A percentile compares a stretch with the other conserved stretches of the same genome.
These are phyloP conservation scores for Acheta domesticus DNA, from an alignment of 2,888 invertebrate species.

Conservation along the genomic window DNA sequence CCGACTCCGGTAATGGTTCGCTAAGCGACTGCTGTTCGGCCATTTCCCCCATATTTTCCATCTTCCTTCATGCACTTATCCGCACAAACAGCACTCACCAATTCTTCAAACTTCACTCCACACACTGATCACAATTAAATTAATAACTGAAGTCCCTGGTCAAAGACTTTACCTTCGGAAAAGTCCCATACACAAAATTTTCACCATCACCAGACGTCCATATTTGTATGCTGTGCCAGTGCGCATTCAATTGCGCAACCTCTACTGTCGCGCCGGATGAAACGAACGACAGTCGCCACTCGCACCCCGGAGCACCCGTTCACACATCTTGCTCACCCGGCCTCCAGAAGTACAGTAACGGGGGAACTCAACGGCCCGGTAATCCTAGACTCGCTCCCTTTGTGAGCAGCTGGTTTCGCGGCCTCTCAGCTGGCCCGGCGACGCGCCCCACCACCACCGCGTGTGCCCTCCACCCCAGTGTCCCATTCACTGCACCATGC, in stretches of 20 bases:
- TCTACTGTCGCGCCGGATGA: constrained; percentile 34
- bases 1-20: constrained; percentile 50
- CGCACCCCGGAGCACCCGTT: constrained; percentile 24
- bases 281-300: neutral
- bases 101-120: constrained; percentile 39
- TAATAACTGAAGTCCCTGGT: constrained; percentile 38
- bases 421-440: constrained; percentile 27
- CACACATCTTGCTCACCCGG: constrained; percentile 26
- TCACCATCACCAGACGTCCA: constrained; percentile 41
- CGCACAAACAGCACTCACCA: constrained; percentile 37
- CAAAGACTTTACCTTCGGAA: constrained; percentile 39
- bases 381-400: constrained; percentile 21
- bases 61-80: constrained; percentile 49
- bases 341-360: neutral
- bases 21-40: constrained; percentile 56
- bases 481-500: constrained; percentile 33
- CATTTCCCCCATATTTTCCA: constrained; percentile 60
- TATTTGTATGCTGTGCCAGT: constrained; percentile 40
- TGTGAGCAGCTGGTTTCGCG: constrained; percentile 33
- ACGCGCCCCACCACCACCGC: constrained; percentile 20
- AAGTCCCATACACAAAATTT: constrained; percentile 41
- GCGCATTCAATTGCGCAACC: constrained; percentile 41
- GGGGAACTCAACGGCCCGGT: neutral
- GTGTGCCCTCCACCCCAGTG: constrained; percentile 24
- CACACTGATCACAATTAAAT: constrained; percentile 37